phyloP scores from a whole-genome alignment of 1,140 invertebrate species.

The Stegodyphus mimosarum region DNA sequence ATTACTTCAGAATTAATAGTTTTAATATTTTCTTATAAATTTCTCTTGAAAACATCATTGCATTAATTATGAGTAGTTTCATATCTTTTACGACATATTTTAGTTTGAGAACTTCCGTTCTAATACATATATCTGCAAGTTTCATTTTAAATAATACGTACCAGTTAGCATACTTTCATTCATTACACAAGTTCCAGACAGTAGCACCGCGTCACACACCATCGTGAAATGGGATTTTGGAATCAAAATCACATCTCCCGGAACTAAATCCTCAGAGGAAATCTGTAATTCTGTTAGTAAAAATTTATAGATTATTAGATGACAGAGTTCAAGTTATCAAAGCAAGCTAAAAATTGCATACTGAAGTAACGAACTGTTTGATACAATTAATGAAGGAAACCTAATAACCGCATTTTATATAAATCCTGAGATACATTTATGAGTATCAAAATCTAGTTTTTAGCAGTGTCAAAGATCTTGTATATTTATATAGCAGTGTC shows the following conservation, averaged over 20 bases:
- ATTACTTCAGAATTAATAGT: too few relatives aligned
- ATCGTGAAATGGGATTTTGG: constrained; percentile 77
- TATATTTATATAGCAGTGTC: too few relatives aligned
- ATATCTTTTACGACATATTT: too few relatives aligned
- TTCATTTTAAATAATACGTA: not conserved
- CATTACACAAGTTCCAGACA: constrained; percentile 87
- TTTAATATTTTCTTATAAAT: too few relatives aligned
- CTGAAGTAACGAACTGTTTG: not conserved
- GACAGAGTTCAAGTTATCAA: not conserved
- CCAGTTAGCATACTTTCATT: constrained; percentile 96
- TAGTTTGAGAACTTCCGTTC: too few relatives aligned
- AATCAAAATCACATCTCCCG: constrained; percentile 92
- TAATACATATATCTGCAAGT: too few relatives aligned
- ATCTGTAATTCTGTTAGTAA: constrained; percentile 1
- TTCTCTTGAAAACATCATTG: too few relatives aligned
- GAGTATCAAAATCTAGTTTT: too few relatives aligned
- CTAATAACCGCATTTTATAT: too few relatives aligned
- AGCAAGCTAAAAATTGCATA: not conserved
- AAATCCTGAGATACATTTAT: too few relatives aligned
- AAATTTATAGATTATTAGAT: not conserved
- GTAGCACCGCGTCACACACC: constrained; percentile 88
- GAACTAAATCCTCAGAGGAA: constrained; percentile 67
- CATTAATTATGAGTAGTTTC: too few relatives aligned
- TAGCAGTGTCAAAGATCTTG: too few relatives aligned
- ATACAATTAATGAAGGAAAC: constrained; percentile 62